These are phyloP conservation scores for Oryzaephilus surinamensis DNA, from an alignment of 1,140 invertebrate genomes.

Conservation along the genomic window DNA sequence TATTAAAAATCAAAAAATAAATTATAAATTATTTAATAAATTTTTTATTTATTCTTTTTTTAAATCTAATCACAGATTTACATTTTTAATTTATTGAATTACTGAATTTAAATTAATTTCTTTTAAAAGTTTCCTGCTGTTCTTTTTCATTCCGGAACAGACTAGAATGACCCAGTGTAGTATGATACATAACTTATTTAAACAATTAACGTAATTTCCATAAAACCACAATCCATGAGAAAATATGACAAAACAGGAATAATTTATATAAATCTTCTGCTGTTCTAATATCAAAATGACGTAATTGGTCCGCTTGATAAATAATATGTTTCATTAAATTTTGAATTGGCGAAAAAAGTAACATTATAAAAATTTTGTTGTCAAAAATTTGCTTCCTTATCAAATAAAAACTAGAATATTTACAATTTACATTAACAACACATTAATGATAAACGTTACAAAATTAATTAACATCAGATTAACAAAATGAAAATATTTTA, in stretches of 20 bases:
- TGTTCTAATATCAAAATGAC: constrained; percentile 25
- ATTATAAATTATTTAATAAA: constrained; percentile 1
- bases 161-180: not conserved
- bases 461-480: too few species aligned
- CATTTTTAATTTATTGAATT: not conserved
- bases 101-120: constrained; percentile 1
- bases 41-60: not conserved
- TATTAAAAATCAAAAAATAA: not conserved
- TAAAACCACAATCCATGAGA: constrained; percentile 24
- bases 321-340: too few species aligned
- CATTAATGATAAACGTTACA: too few species aligned
- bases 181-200: not conserved
- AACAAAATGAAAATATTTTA: too few species aligned
- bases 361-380: too few species aligned
- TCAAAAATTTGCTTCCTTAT: too few species aligned
- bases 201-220: constrained; percentile 18
- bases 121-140: too few species aligned
- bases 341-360: too few species aligned
- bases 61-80: not conserved
- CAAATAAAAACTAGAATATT: too few species aligned
- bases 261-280: constrained; percentile 27
- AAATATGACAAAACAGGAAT: constrained; percentile 28
- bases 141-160: too few species aligned
- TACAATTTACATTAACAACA: too few species aligned
- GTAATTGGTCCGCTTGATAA: too few species aligned